A percentile compares a stretch with the other conserved stretches of the same genome.
These are phyloP conservation scores for Chelon auratus DNA, from an alignment of 2,797 vertebrate genomes.

Conservation along the genomic window DNA sequence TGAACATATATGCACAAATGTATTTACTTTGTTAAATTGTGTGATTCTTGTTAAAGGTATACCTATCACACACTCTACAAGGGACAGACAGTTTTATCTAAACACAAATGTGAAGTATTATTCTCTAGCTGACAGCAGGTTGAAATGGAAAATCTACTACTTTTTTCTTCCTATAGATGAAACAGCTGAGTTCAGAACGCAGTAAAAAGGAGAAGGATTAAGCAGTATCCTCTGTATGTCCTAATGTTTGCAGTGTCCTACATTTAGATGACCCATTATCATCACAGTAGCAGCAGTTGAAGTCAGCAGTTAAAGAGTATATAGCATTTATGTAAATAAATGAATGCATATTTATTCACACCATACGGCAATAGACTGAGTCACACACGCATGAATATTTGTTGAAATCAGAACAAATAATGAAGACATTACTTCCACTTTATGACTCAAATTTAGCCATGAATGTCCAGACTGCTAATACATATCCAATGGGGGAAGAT, in stretches of 20 bases:
- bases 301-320: too few species aligned
- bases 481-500: slow-evolving; percentile 20
- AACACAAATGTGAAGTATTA: not conserved
- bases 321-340: slow-evolving; percentile 12
- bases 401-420: slow-evolving; percentile 5
- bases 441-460: slow-evolving; percentile 9
- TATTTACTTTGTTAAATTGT: not conserved
- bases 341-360: not conserved
- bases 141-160: not conserved
- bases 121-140: not conserved
- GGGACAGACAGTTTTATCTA: not conserved
- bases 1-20: slow-evolving; percentile 9
- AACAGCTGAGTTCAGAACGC: not conserved
- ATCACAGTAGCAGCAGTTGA: not conserved
- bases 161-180: not conserved
- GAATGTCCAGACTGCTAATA: slow-evolving; percentile 24
- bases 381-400: slow-evolving; percentile 5
- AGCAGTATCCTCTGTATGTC: not conserved
- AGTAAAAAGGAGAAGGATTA: not conserved
- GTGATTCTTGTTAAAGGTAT: not conserved
- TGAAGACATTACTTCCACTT: slow-evolving; percentile 2
- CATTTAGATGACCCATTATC: not conserved
- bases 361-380: not conserved
- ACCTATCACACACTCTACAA: not conserved
- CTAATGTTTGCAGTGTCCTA: not conserved